Conservation (phyloP, 2,888 invertebrate species). For the Cryptocephalus primarius region DNA sequence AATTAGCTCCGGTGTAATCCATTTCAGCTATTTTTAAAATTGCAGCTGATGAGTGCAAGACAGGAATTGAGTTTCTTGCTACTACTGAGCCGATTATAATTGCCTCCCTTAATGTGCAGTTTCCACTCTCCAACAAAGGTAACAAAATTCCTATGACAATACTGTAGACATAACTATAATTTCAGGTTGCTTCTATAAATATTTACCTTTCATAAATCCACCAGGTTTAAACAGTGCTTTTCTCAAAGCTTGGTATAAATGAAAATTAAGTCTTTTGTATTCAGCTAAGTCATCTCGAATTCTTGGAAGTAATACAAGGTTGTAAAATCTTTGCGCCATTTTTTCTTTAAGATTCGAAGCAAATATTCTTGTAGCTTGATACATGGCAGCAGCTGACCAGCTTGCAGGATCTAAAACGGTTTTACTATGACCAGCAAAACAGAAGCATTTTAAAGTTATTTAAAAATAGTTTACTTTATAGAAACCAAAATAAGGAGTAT, state of each 20-base stretch:
- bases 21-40: constrained; percentile 93
- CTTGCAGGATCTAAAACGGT: constrained; percentile 61
- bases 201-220: constrained; percentile 85
- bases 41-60: constrained; percentile 90
- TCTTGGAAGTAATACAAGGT: constrained; percentile 82
- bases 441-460: no score
- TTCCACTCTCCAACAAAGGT: constrained; percentile 74
- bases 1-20: constrained; percentile 93
- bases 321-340: constrained; percentile 93
- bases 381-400: constrained; percentile 98
- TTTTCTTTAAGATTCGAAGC: constrained; percentile 93
- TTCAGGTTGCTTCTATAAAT: background rate
- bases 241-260: constrained; percentile 86
- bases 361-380: constrained; percentile 89
- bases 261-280: constrained; percentile 91
- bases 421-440: no score
- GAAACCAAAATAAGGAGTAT: no score
- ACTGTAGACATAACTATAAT: background rate
- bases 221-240: constrained; percentile 95
- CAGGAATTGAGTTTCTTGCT: constrained; percentile 83
- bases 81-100: constrained; percentile 89
- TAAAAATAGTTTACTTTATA: no score
- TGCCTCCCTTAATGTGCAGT: constrained; percentile 91
- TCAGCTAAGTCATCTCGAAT: constrained; percentile 92
- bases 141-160: constrained; percentile 24